These are phyloP conservation scores for Empidonax alnorum DNA, from an alignment of 2,113 vertebrate genomes.

Conservation along the genomic window DNA sequence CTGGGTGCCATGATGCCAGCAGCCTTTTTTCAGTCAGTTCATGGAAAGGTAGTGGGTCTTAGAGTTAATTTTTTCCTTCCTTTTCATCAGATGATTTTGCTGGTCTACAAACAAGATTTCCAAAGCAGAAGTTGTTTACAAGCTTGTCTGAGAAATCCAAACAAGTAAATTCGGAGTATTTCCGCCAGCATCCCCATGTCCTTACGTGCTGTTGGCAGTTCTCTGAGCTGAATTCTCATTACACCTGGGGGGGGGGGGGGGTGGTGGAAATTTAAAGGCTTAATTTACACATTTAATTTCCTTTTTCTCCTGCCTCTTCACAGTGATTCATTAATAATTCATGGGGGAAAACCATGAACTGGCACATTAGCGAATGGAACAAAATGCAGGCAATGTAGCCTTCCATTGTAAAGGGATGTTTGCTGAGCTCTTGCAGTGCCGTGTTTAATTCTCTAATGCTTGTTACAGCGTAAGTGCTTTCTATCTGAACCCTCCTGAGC, in stretches of 20 bases:
- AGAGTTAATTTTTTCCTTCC: not conserved
- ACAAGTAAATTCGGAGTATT: not conserved
- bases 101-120: not conserved
- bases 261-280: not conserved
- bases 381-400: conserved; percentile 10
- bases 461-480: not conserved
- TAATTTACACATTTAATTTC: not conserved
- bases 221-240: not conserved
- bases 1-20: not conserved
- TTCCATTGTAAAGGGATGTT: not conserved
- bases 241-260: not conserved
- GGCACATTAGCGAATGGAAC: not conserved
- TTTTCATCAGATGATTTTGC: not conserved
- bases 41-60: not conserved
- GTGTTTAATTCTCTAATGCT: not conserved
- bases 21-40: not conserved
- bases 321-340: conserved; percentile 50
- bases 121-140: not conserved
- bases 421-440: not conserved
- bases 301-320: not conserved
- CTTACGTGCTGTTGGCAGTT: accelerated
- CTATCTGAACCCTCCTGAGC: not conserved
- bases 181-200: not conserved
- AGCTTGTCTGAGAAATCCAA: not conserved
- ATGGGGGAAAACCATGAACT: not conserved